Base-by-base conservation (phyloP, 2,797 vertebrate species). In the Rousettus madagascariensis region DNA sequence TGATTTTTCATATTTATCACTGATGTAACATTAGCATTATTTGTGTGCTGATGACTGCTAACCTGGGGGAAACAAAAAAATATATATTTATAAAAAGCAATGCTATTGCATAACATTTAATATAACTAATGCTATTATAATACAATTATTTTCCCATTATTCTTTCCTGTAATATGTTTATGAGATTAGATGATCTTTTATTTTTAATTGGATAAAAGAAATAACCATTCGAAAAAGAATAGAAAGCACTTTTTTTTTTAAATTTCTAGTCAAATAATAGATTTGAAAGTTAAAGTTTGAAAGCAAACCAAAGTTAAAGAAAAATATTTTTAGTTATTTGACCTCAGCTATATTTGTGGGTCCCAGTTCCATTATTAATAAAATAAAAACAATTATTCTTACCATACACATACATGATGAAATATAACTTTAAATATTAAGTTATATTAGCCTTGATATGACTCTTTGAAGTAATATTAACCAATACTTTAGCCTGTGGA, bases 401-500 rank as follows among this genome's bases (percentile, higher is more conserved):
- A 7, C 1, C 49, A 65, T 3, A 57, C 2, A 88, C 22, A 43
- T 46, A 1, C 43, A 79, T 74, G 74, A 69, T 36, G 24, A 74
- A n/a, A 6, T 71, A 80, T 65, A 79, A 84, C 36, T 75, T 86
- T 93, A 51, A 89, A 28, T 89, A 86, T 65, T 78, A 63, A 77
- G 6, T 28, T n/a, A 51, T 83, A 74, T 89, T 75, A 78, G 69
- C 55, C 7, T 87, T 91, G 12, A 6, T 53, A 77, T 5, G 4
- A 46, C 4, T 94, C 46, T 61, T 82, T 1, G 11, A 84, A 6
- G n/a, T 22, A 15, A 10, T 43, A 53, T 69, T 61, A 69, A 2
- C 12, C 6, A 78, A 12, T 6, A 28, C 1, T 72, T 63, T 46
- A 77, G 4, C 5, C 6, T 57, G 12, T 72, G 28, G n/a, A n/a